Conservation (phyloP, 1,140 invertebrate genomes). For the Atopsyche davidsoni region DNA sequence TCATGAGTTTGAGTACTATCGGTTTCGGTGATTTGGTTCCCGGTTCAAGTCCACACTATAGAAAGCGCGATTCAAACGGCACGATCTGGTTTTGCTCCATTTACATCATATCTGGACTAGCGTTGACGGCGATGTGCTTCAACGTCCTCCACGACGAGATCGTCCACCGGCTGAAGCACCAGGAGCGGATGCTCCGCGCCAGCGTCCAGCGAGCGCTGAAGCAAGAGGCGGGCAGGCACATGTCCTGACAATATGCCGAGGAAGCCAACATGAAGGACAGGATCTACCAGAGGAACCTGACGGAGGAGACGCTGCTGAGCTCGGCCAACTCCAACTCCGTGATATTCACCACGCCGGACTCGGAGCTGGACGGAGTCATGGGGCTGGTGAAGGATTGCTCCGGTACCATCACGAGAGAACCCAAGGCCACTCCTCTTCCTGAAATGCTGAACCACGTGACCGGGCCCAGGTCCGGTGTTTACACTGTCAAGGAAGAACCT, state of each 20-base stretch:
- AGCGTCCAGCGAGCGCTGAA: constrained; percentile 41
- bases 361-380: constrained; percentile 18
- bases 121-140: constrained; percentile 96
- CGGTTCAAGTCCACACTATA: constrained; percentile 55
- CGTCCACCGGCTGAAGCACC: constrained; percentile 67
- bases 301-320: constrained; percentile 41
- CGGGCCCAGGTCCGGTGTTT: constrained; percentile 25
- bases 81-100: constrained; percentile 88
- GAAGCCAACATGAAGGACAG: constrained; percentile 42
- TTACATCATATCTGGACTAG: constrained; percentile 93
- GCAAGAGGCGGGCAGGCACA: constrained; percentile 34
- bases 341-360: constrained; percentile 22
- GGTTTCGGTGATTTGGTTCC: constrained; percentile 88
- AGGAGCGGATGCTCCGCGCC: constrained; percentile 41
- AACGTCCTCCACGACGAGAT: constrained; percentile 94
- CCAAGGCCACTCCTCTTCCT: constrained; percentile 22
- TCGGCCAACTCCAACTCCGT: constrained; percentile 25
- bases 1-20: constrained; percentile 88
- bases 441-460: constrained; percentile 30
- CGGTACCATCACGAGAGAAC: constrained; percentile 18
- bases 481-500: constrained; percentile 28
- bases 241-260: constrained; percentile 30
- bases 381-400: constrained; percentile 13
- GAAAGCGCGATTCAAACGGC: constrained; percentile 50
- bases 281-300: constrained; percentile 38